phyloP scores from a whole-genome alignment of 2,113 vertebrate genomes.

The Bambusicola thoracicus region DNA sequence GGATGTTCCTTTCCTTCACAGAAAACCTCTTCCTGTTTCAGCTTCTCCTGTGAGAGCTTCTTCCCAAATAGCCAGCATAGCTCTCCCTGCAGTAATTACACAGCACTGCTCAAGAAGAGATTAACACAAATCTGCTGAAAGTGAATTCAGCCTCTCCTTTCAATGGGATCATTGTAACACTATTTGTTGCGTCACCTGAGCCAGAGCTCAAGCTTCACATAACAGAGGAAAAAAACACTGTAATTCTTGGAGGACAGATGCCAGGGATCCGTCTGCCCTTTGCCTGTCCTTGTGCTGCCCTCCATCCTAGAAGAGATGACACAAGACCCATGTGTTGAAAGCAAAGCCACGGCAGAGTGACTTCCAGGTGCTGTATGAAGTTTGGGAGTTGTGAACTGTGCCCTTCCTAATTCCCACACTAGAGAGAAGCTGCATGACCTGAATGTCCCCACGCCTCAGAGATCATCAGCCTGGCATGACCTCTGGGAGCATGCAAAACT shows the following conservation, averaged over 20 bases:
- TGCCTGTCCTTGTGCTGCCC: background rate
- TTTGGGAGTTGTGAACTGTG: conserved; percentile 24
- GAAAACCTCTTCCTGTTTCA: background rate
- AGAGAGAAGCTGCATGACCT: background rate
- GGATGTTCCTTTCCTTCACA: background rate
- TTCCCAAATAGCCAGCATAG: accelerated
- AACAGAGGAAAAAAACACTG: background rate
- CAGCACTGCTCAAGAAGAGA: background rate
- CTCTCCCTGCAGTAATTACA: background rate
- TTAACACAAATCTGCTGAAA: background rate
- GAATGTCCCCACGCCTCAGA: background rate
- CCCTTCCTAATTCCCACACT: background rate
- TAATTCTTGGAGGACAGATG: background rate
- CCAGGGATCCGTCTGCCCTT: background rate
- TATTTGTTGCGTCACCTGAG: background rate
- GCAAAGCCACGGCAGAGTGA: background rate
- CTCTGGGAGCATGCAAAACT: background rate
- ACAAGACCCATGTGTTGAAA: background rate
- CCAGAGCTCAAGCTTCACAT: background rate
- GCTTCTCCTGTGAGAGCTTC: accelerated
- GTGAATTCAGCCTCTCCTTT: background rate
- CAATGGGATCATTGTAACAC: background rate
- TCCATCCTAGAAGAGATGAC: background rate
- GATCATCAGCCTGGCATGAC: background rate
- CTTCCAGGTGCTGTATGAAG: background rate